These are phyloP conservation scores for Zosterops pallidus DNA, from an alignment of 2,113 vertebrate species.

Conservation along the genomic window DNA sequence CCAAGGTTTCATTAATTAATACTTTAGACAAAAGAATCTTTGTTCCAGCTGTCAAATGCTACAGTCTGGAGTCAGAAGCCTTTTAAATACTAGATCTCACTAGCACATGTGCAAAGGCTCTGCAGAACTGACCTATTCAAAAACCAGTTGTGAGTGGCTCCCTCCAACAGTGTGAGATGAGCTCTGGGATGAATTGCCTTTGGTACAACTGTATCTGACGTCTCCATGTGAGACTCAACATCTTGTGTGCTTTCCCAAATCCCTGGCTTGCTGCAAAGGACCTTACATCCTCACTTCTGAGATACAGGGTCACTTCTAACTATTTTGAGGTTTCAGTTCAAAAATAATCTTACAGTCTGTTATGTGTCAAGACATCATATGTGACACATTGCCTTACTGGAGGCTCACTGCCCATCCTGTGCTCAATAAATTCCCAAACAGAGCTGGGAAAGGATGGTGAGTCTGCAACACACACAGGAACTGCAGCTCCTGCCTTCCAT, in stretches of 20 bases:
- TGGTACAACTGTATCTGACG: background rate
- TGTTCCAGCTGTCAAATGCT: background rate
- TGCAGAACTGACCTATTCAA: background rate
- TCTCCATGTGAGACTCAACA: background rate
- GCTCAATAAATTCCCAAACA: background rate
- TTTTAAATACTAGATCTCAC: background rate
- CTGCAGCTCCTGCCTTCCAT: background rate
- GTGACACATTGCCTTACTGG: background rate
- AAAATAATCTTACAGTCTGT: background rate
- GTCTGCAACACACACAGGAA: background rate
- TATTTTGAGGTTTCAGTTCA: background rate
- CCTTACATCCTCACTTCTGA: background rate
- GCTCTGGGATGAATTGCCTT: background rate
- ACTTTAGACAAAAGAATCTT: background rate
- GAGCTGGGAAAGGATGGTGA: background rate
- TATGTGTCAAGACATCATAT: background rate
- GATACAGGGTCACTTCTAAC: background rate
- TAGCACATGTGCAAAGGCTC: background rate
- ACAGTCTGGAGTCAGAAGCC: background rate
- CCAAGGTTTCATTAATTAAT: background rate
- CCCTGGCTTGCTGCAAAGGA: background rate
- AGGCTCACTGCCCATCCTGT: background rate
- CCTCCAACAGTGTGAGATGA: background rate
- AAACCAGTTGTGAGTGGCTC: background rate
- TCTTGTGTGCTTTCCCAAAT: background rate